A percentile compares a stretch with the other conserved stretches of the same genome.
These are phyloP conservation scores for Mythimna pallens DNA, from an alignment of 2,888 invertebrate species.

Conservation along the genomic window DNA sequence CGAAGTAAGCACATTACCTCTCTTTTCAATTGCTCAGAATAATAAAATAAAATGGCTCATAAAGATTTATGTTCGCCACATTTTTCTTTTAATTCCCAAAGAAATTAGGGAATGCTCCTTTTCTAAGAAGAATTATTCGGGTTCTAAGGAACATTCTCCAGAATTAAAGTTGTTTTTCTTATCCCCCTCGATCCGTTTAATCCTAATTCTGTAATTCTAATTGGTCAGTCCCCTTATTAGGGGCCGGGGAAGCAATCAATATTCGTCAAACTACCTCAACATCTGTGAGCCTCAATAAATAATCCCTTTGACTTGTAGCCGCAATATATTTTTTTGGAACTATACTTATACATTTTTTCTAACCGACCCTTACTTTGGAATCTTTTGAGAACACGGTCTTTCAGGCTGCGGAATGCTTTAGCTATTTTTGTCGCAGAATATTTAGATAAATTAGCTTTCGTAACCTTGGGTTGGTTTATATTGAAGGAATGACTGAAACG, in stretches of 20 bases:
- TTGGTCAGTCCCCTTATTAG: constrained; percentile 57
- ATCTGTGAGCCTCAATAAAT: constrained; percentile 55
- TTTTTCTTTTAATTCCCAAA: constrained; percentile 56
- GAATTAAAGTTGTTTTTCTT: constrained; percentile 53
- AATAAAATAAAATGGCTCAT: constrained; percentile 57
- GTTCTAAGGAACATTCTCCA: constrained; percentile 28
- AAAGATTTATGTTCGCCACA: constrained; percentile 57
- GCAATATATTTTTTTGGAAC: constrained; percentile 49
- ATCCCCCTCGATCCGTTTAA: constrained; percentile 52
- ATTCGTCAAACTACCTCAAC: constrained; percentile 52
- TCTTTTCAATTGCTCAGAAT: constrained; percentile 53
- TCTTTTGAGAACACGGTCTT: constrained; percentile 33
- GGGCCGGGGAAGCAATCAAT: constrained; percentile 48
- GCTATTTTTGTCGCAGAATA: constrained; percentile 34
- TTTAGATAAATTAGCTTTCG: constrained; percentile 36
- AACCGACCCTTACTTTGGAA: constrained; percentile 32
- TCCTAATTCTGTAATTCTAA: constrained; percentile 62
- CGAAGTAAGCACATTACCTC: constrained; percentile 38
- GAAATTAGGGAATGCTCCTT: constrained; percentile 39
- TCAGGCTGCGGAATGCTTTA: constrained; percentile 21
- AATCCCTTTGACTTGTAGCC: constrained; percentile 53
- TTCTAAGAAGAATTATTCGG: constrained; percentile 31
- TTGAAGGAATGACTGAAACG: constrained; percentile 17
- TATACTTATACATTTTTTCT: constrained; percentile 41
- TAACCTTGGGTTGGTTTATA: constrained; percentile 12